These are phyloP conservation scores for Gymnogyps californianus DNA, from an alignment of 2,113 vertebrate genomes.

Conservation along the genomic window DNA sequence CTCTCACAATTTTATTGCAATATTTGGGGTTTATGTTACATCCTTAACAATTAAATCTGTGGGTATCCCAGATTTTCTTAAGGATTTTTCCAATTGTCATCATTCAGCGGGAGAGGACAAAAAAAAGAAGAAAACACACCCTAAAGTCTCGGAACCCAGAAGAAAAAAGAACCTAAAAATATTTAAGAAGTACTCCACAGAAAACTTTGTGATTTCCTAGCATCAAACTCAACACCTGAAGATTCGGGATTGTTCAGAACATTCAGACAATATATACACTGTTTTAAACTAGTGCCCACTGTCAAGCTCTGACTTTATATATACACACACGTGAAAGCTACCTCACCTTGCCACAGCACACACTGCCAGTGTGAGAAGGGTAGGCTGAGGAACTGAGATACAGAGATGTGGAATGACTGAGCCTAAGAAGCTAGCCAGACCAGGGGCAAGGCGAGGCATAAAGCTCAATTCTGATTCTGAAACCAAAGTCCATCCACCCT, in stretches of 20 bases:
- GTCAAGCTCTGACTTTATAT: not conserved
- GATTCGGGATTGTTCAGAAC: not conserved
- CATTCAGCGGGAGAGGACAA: not conserved
- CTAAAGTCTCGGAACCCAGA: not conserved
- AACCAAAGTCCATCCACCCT: not conserved
- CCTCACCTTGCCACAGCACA: not conserved
- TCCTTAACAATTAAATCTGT: not conserved
- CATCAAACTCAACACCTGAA: not conserved
- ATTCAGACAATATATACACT: not conserved
- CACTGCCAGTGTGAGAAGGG: not conserved
- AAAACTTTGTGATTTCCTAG: not conserved
- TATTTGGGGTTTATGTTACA: not conserved
- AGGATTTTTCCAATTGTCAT: not conserved
- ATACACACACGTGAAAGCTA: fast-evolving
- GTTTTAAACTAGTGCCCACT: not conserved
- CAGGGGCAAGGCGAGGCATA: not conserved
- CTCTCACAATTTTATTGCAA: not conserved
- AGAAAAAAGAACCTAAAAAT: not conserved
- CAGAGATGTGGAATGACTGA: not conserved
- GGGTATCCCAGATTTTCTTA: not conserved
- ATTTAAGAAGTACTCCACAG: not conserved
- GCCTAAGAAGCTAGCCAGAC: not conserved
- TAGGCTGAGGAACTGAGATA: not conserved
- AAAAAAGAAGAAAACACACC: not conserved
- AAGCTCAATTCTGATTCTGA: not conserved